phyloP scores from a whole-genome alignment of 1,140 invertebrate genomes.

The Berghia stephanieae region DNA sequence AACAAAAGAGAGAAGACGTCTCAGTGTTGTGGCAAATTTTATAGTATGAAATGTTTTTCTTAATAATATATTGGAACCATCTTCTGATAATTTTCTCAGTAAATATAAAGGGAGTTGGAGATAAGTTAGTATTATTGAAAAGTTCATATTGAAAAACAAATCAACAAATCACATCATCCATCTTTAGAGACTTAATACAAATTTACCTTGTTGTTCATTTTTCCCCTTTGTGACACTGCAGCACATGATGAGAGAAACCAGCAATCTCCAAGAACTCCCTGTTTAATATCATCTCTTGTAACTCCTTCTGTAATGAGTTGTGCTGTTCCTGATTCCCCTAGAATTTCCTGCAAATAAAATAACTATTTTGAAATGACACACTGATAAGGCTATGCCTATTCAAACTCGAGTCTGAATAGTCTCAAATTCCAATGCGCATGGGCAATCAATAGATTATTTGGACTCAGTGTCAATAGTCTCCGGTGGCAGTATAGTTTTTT shows the following conservation, averaged over 20 bases:
- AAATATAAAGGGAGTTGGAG: background rate
- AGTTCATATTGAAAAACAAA: background rate
- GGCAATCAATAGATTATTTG: background rate
- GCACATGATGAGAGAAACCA: slow-evolving; percentile 70
- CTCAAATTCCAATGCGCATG: background rate
- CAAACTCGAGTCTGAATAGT: background rate
- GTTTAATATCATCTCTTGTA: slow-evolving; percentile 61
- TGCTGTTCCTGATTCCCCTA: slow-evolving; percentile 50
- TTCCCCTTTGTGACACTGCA: slow-evolving; percentile 66
- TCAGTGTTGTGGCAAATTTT: no score
- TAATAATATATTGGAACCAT: no score
- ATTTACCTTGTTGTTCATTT: slow-evolving; percentile 66
- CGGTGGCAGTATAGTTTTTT: no score
- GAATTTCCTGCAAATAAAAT: slow-evolving; percentile 49
- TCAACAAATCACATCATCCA: no score
- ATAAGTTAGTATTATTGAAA: background rate
- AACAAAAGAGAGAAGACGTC: no score
- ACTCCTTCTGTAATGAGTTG: slow-evolving; percentile 59
- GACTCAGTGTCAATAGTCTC: no score
- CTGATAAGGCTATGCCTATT: background rate
- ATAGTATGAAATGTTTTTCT: no score
- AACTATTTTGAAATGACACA: background rate
- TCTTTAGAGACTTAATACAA: background rate
- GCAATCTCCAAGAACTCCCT: slow-evolving; percentile 68
- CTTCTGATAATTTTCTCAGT: no score